These are phyloP conservation scores for Salminus brasiliensis DNA, from an alignment of 2,113 vertebrate genomes.

Conservation along the genomic window DNA sequence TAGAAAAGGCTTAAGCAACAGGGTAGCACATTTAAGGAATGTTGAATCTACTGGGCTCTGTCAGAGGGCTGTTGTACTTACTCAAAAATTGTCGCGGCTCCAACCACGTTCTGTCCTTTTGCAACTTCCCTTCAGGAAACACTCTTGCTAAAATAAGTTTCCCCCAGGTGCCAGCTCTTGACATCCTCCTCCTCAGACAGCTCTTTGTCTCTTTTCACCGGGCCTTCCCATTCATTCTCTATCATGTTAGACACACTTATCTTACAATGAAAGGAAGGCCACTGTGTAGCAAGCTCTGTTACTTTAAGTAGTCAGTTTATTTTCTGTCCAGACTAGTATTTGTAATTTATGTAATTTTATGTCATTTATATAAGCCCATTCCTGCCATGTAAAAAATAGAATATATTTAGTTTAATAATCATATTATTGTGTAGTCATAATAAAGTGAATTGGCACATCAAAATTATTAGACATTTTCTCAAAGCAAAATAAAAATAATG, in stretches of 20 bases:
- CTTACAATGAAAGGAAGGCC: conserved; percentile 18
- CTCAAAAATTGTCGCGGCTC: conserved; percentile 17
- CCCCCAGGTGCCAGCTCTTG: conserved; percentile 36
- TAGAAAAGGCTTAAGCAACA: background rate
- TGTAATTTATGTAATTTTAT: too few relatives aligned
- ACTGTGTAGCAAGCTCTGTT: background rate
- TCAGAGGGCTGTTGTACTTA: conserved; percentile 3
- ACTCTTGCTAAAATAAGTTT: conserved; percentile 43
- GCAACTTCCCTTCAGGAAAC: conserved; percentile 50
- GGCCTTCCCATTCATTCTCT: conserved; percentile 22
- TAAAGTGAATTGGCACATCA: too few relatives aligned
- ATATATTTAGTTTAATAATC: too few relatives aligned
- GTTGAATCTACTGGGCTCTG: background rate
- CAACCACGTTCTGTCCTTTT: background rate
- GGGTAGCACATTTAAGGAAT: background rate
- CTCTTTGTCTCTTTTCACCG: conserved; percentile 8
- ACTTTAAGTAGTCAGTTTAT: background rate
- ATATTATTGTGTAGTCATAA: too few relatives aligned
- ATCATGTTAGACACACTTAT: background rate
- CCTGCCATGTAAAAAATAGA: too few relatives aligned
- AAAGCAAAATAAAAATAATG: too few relatives aligned
- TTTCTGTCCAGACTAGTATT: background rate
- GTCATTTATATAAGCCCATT: too few relatives aligned
- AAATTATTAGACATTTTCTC: too few relatives aligned
- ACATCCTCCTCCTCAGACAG: conserved; percentile 27